Base-by-base conservation (phyloP, 2,113 vertebrate species). In the Urocolius indicus region DNA sequence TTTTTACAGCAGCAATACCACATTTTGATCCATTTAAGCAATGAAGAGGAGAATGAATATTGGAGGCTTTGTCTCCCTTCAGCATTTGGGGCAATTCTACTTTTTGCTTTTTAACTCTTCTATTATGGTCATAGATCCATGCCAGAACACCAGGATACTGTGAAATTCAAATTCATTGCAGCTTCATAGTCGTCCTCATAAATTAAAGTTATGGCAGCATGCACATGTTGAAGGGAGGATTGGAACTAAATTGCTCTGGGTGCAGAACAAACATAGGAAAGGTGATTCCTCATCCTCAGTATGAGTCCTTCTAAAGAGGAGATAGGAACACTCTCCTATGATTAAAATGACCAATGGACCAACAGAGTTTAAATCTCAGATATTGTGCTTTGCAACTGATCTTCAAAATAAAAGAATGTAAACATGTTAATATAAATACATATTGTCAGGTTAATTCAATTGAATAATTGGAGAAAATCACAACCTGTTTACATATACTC, bases 401-500 rank as follows among this genome's bases (percentile, higher is more conserved):
- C 62, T 23, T 84, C 81, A 87, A 55, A 90, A 91, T 85, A 66
- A 89, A 73, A 83, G 36, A 83, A 77, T 93, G 68, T 83, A 87
- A 95, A 90, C 71, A 87, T 80, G 62, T 87, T 90, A 74, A 93
- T 85, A 62, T 62, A 78, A 94, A 93, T 75, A 91, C 63, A 86
- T 78, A 92, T 82, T 90, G 43, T 94, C 93, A 93, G 91, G 87
- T 77, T 91, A 95, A 86, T 94, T 94, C 79, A 58, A 86, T 93
- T 91, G 93, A 97, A 83, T 94, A 95, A 94, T 95, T 87, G 94
- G 82, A 85, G 82, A 95, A 97, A 96, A 95, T 97, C 91, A 85
- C 87, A 91, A 88, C 81, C 51, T 95, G 91, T 95, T 96, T 95
- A 87, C 80, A 75, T 51, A 91, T 45, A 86, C 43, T 95, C 30